phyloP scores from a whole-genome alignment of 2,797 vertebrate genomes.

The Myripristis murdjan region DNA sequence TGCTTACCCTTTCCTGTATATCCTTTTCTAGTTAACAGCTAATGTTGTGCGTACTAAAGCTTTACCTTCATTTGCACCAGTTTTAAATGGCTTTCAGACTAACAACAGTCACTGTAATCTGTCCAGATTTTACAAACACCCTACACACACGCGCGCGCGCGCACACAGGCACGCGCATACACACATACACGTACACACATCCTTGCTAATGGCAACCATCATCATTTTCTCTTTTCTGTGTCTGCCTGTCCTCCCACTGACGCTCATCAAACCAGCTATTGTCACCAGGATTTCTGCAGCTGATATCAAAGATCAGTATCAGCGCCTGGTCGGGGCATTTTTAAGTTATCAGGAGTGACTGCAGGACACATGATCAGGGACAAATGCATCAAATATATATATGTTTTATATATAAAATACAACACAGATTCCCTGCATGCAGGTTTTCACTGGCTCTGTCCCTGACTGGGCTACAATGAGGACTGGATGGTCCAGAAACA shows the following conservation, averaged over 20 bases:
- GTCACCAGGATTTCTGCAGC: too few relatives aligned
- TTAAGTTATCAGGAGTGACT: too few relatives aligned
- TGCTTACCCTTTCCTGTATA: slow-evolving; percentile 22
- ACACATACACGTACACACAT: slow-evolving; percentile 11
- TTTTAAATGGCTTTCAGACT: background rate
- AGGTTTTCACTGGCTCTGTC: too few relatives aligned
- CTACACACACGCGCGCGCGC: slow-evolving; percentile 3
- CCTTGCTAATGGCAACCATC: slow-evolving; percentile 44
- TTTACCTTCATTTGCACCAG: slow-evolving; percentile 24
- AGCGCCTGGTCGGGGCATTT: too few relatives aligned
- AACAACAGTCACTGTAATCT: slow-evolving; percentile 17
- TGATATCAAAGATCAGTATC: too few relatives aligned
- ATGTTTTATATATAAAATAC: too few relatives aligned
- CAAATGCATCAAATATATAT: too few relatives aligned
- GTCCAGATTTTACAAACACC: too few relatives aligned
- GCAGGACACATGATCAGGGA: too few relatives aligned
- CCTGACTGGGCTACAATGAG: too few relatives aligned
- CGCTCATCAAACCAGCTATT: slow-evolving; percentile 33
- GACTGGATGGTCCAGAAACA: too few relatives aligned
- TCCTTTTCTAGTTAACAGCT: slow-evolving; percentile 6
- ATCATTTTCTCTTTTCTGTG: slow-evolving; percentile 22
- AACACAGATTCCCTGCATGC: too few relatives aligned
- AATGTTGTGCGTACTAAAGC: slow-evolving; percentile 15
- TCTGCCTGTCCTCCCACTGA: slow-evolving; percentile 35
- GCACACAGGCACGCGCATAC: background rate